Percentiles rank a stretch among this genome's conserved stretches.
These are phyloP conservation scores for Sicus ferrugineus DNA, from an alignment of 2,888 invertebrate species.

Conservation along the genomic window DNA sequence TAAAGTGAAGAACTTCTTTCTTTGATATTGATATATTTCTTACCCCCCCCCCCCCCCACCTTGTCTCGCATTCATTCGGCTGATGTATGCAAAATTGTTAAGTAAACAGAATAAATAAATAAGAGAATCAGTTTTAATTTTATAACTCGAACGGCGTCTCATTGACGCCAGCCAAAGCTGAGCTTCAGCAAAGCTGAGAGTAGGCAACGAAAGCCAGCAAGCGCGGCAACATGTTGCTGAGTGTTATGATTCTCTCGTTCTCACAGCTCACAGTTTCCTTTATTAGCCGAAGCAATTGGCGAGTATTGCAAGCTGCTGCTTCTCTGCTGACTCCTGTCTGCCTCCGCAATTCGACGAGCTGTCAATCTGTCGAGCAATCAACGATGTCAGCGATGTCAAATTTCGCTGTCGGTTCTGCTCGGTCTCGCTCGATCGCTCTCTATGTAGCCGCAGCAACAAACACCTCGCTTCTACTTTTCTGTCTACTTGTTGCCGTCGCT, in stretches of 20 bases:
- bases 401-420: neutral
- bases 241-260: neutral
- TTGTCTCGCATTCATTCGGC: too few species aligned
- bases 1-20: too few species aligned
- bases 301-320: neutral
- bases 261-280: neutral
- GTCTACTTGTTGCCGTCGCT: too few species aligned
- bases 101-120: constrained; percentile 5
- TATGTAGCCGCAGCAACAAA: too few species aligned
- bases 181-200: too few species aligned
- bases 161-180: neutral
- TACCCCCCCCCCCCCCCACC: neutral
- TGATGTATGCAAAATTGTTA: neutral
- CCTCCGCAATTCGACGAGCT: neutral
- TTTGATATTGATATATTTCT: too few species aligned
- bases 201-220: too few species aligned
- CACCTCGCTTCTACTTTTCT: too few species aligned
- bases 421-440: too few species aligned
- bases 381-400: constrained; percentile 11
- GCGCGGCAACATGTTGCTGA: constrained; percentile 17
- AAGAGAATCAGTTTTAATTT: constrained; percentile 5
- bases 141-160: constrained; percentile 9
- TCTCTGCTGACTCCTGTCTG: neutral
- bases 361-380: neutral
- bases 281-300: neutral